These are phyloP conservation scores for Tetragonula clypearis DNA, from an alignment of 1,140 invertebrate species.

Conservation along the genomic window DNA sequence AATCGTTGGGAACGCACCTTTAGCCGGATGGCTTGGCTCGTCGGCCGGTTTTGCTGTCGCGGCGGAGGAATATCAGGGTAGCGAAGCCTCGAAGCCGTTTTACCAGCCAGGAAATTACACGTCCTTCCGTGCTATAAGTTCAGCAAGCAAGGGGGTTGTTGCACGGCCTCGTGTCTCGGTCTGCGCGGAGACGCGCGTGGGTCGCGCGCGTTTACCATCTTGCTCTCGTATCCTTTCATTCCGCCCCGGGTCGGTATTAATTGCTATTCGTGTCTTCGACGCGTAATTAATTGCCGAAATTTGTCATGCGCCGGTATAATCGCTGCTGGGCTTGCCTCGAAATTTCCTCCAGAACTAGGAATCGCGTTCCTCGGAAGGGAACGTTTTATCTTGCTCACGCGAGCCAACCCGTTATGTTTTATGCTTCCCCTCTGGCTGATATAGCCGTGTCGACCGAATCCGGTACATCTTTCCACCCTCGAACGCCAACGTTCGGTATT, in stretches of 20 bases:
- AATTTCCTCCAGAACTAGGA: slow-evolving; percentile 17
- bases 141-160: slow-evolving; percentile 30
- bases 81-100: slow-evolving; percentile 55
- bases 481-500: not conserved
- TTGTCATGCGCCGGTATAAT: slow-evolving; percentile 40
- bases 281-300: slow-evolving; percentile 65
- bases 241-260: slow-evolving; percentile 60
- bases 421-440: not conserved
- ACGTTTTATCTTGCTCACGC: slow-evolving; percentile 43
- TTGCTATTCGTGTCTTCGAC: slow-evolving; percentile 65
- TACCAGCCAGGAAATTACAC: slow-evolving; percentile 75
- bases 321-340: slow-evolving; percentile 22
- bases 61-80: not conserved
- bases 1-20: slow-evolving; percentile 34
- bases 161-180: slow-evolving; percentile 20
- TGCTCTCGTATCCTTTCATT: slow-evolving; percentile 60
- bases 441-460: not conserved
- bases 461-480: not conserved
- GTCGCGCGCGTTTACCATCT: slow-evolving; percentile 46
- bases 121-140: slow-evolving; percentile 70
- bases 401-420: slow-evolving; percentile 10
- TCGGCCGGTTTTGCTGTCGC: slow-evolving; percentile 51
- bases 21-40: slow-evolving; percentile 24
- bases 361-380: slow-evolving; percentile 19
- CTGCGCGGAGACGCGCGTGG: not conserved